Base-by-base conservation (phyloP, 1,140 invertebrate genomes). In the Chrysopa pallens region DNA sequence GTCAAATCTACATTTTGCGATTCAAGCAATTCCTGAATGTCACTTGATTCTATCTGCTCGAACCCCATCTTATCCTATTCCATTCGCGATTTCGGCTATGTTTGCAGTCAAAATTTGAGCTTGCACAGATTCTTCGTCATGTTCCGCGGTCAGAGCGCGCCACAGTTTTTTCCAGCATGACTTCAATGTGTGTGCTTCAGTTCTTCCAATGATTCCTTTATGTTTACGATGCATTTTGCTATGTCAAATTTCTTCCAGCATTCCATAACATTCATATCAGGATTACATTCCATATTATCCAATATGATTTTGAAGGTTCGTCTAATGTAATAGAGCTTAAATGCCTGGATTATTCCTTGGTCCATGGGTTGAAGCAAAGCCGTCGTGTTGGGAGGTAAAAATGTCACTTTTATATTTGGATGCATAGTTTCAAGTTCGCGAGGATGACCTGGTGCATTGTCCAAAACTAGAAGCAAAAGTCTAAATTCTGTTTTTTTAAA, bases 301-400 rank as follows among this genome's bases (percentile, higher is more conserved):
- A 42, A 38, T 13, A 39, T 14, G 23, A 38, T 36, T 42, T 13
- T 11, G 39, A 46, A 46, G 28, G 44, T 41, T 6, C 35, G 36
- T 17, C 44, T 17, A n/a, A 45, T 33, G 29, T 45, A 45, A 41
- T 46, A 42, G 42, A n/a, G n/a, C 40, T 46, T 46, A 38, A 46
- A 41, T 40, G 38, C 38, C 38, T 33, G 38, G 38, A 61, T 63
- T 28, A 62, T 50, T 8, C 54, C 57, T 48, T 55, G 54, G 50
- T 62, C 54, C 51, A 62, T 52, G 17, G 57, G 54, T 46, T 64
- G 59, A 11, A 62, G 36, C 37, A 54, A 45, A 6, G 50, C 47
- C 11, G 60, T 61, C 6, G 52, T 31, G 11, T 31, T 31, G 6
- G 54, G 42, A n/a, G 56, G 57, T 6, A 61, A 47, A 47, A 54